These are phyloP conservation scores for Typhlichthys eigenmanni DNA, from an alignment of 2,797 vertebrate genomes.

Conservation along the genomic window DNA sequence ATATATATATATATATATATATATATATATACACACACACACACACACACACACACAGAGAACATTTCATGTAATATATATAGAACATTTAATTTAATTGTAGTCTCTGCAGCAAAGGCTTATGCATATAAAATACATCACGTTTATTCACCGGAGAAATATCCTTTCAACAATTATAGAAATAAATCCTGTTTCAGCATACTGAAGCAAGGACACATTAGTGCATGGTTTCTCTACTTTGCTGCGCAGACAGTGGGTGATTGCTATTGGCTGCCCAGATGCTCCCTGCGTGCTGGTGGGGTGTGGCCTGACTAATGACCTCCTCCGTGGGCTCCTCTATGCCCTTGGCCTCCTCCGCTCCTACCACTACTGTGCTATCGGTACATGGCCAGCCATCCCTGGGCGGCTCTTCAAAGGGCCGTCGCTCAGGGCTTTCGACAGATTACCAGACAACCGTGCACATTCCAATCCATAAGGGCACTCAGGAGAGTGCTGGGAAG, in stretches of 20 bases:
- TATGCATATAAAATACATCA: background rate
- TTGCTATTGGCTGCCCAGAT: background rate
- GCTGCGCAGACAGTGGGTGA: background rate
- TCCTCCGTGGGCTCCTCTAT: constrained; percentile 4
- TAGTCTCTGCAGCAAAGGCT: background rate
- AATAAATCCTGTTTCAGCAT: too few relatives aligned
- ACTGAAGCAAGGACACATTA: background rate
- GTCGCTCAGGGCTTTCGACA: constrained; percentile 52
- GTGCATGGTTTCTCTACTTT: background rate
- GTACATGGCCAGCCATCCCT: constrained; percentile 44
- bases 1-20: background rate
- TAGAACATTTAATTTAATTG: background rate
- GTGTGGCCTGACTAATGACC: background rate
- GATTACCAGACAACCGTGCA: constrained; percentile 55
- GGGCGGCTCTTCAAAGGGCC: constrained; percentile 40
- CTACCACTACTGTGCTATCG: constrained; percentile 18
- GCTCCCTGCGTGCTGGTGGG: background rate
- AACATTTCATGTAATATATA: background rate
- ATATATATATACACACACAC: background rate
- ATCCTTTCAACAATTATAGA: too few relatives aligned
- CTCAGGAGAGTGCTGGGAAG: constrained; percentile 36
- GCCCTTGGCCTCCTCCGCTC: constrained; percentile 19
- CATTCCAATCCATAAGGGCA: constrained; percentile 53
- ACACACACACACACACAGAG: background rate
- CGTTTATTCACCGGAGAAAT: too few relatives aligned